These are phyloP conservation scores for Micronisus gabar DNA, from an alignment of 2,113 vertebrate species.

Conservation along the genomic window DNA sequence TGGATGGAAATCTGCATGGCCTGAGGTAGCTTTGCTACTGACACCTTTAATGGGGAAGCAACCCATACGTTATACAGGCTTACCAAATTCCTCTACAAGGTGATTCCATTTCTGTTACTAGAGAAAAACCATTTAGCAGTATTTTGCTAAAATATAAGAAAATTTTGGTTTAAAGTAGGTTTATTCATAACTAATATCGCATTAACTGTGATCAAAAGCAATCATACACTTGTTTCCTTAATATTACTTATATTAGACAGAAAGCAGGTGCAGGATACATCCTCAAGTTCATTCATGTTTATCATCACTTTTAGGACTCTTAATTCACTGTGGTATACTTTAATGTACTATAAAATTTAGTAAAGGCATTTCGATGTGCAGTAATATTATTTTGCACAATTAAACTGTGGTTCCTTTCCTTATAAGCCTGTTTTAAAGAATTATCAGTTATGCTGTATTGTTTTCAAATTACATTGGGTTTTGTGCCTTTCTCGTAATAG, in stretches of 20 bases:
- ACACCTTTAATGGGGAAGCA: too few relatives aligned
- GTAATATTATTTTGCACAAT: slow-evolving; percentile 57
- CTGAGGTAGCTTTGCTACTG: too few relatives aligned
- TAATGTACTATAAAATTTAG: slow-evolving; percentile 52
- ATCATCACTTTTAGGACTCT: slow-evolving; percentile 27
- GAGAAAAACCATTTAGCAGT: too few relatives aligned
- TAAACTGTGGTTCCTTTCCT: slow-evolving; percentile 39
- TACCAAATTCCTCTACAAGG: too few relatives aligned
- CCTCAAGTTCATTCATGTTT: neutral
- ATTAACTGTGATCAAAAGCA: neutral
- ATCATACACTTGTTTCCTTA: neutral
- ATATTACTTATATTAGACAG: slow-evolving; percentile 1
- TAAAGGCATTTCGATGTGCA: slow-evolving; percentile 29
- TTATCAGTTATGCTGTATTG: neutral
- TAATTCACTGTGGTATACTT: slow-evolving; percentile 36
- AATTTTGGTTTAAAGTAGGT: too few relatives aligned
- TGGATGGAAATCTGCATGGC: too few relatives aligned
- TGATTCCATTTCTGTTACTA: too few relatives aligned
- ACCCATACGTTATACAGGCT: too few relatives aligned
- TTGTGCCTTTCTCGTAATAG: slow-evolving; percentile 6
- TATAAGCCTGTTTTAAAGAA: slow-evolving; percentile 18
- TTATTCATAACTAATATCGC: too few relatives aligned
- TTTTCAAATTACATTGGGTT: slow-evolving; percentile 34
- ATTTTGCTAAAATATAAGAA: too few relatives aligned
- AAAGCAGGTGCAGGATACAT: neutral